Evolutionary conservation across 53 echinoderm and acorn worm species (phyloP), one percentile per base, ranked within the genome.

Genomic region (Arbacia lixula): DNA sequence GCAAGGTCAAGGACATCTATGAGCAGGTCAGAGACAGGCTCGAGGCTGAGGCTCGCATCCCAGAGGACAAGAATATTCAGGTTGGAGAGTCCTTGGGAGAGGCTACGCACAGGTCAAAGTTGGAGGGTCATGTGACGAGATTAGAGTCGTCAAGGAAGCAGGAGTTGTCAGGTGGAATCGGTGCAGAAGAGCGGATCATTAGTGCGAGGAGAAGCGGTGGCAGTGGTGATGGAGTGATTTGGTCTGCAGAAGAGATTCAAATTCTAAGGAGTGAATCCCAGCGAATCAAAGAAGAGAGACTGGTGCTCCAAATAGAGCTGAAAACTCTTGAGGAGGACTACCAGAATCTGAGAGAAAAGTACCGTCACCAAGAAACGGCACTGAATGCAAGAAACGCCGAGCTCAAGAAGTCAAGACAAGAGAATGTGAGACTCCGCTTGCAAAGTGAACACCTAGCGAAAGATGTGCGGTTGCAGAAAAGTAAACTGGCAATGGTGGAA

Each of bases 21-120:
- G 25, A 86, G 53, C 17, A 83, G 66, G 82, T 81, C 27, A 63
- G 43, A 10, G 50, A 19, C 3, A 27, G 49, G 38, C 19, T 81
- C 63, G 82, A 81, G 8, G 64, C 62, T 1, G 82, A 81, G 64
- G 62, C 64, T 16, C 49, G 12, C 20, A 63, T 63, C 16, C 82
- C 82, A 2, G 63, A 81, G 24, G 61, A 81, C 64, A 81, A 92
- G 65, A 85, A 79, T 42, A 71, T 92, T 20, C 93, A 92, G 84
- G 89, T 89, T 20, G 91, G 88, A 35, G 91, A 88, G 68, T 75
- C 91, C 5, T 35, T 91, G 51, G 49, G 66, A n/a, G 85, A 91
- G 30, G 4, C 62, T 17, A 61, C 42, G 49, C 82, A 81, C 41
- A 61, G 33, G 1, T 43, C 64, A 1, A 61, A 36, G 36, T 31